Evolutionary conservation across 2,113 vertebrate genomes (phyloP).

Genomic region (Rattus norvegicus): DNA sequence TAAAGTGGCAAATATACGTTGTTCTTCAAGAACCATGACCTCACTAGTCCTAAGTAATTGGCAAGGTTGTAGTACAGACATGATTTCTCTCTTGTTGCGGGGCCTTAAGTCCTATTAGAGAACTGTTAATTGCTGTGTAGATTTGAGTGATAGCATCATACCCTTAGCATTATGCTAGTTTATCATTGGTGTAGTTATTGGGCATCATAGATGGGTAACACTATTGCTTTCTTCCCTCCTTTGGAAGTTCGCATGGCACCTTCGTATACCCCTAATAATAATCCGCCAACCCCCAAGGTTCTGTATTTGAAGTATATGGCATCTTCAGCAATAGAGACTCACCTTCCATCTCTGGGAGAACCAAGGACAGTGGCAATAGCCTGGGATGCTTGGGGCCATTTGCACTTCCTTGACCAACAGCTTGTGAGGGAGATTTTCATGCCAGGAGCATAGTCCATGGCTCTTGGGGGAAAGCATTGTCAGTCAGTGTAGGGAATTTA

Average conservation of each 20-base stretch:
- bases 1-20: neutral
- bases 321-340: neutral
- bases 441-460: neutral
- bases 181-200: neutral
- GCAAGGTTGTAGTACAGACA: neutral
- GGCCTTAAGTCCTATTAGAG: neutral
- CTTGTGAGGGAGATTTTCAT: neutral
- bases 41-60: neutral
- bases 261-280: neutral
- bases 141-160: neutral
- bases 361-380: neutral
- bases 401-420: neutral
- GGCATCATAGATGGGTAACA: neutral
- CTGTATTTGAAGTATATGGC: neutral
- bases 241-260: neutral
- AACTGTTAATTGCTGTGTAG: neutral
- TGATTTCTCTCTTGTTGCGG: neutral
- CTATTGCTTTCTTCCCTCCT: neutral
- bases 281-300: neutral
- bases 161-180: neutral
- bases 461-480: neutral
- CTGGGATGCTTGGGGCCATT: neutral
- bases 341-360: neutral
- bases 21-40: neutral
- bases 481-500: neutral